These are phyloP conservation scores for Vollenhovia emeryi DNA, from an alignment of 1,140 invertebrate species.

Conservation along the genomic window DNA sequence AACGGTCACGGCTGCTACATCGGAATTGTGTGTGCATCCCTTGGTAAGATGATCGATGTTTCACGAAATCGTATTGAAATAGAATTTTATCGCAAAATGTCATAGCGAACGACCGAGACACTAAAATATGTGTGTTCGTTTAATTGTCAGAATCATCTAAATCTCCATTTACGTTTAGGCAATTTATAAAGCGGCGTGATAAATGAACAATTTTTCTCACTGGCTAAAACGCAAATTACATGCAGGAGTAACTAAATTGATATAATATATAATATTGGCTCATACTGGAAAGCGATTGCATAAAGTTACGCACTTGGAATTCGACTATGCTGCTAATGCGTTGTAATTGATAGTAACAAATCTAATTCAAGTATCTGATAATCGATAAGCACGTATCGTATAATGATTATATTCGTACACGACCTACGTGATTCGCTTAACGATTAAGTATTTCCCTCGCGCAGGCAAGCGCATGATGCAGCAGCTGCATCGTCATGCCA, in stretches of 20 bases:
- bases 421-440: slow-evolving; percentile 37
- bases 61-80: neutral
- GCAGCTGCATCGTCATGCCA: neutral
- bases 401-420: slow-evolving; percentile 34
- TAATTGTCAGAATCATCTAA: neutral
- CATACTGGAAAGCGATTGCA: neutral
- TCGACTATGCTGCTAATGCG: neutral
- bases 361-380: neutral
- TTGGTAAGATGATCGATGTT: slow-evolving; percentile 7
- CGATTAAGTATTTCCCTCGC: slow-evolving; percentile 16
- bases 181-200: neutral
- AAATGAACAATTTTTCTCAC: neutral
- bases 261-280: neutral
- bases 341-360: neutral
- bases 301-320: neutral
- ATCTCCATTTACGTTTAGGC: neutral
- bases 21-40: neutral
- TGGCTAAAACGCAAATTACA: neutral
- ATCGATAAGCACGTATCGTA: neutral
- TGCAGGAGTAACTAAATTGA: neutral
- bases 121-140: neutral
- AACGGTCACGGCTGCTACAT: slow-evolving; percentile 38
- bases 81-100: neutral
- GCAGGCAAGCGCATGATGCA: slow-evolving; percentile 11
- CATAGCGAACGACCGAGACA: neutral